These are phyloP conservation scores for Marmota flaviventris DNA, from an alignment of 2,113 vertebrate species.

Conservation along the genomic window DNA sequence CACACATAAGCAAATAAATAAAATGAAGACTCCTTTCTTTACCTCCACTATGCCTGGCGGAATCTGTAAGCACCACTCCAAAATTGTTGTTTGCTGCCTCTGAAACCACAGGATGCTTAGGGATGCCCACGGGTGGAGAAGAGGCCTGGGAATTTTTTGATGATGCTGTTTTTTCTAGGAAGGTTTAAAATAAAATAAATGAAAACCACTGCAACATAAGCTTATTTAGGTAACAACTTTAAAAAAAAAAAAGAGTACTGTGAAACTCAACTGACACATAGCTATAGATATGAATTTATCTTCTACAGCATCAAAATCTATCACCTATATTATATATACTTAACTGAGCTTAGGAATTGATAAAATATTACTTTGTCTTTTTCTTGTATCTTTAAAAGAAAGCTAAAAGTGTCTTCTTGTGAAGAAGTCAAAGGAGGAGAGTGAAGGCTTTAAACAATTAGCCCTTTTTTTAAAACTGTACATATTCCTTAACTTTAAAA, in stretches of 20 bases:
- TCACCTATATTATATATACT: background rate
- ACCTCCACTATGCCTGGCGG: conserved; percentile 94
- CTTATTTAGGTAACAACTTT: background rate
- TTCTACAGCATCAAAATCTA: background rate
- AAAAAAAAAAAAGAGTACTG: background rate
- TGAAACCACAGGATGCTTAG: conserved; percentile 89
- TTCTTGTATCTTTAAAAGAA: conserved; percentile 27
- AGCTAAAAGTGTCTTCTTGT: conserved; percentile 38
- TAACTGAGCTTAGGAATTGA: background rate
- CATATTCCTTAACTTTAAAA: conserved; percentile 41
- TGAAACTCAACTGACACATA: background rate
- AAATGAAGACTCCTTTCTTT: conserved; percentile 47
- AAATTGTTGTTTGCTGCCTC: conserved; percentile 91
- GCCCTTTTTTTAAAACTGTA: conserved; percentile 2
- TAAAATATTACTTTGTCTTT: conserved; percentile 43
- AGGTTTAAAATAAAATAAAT: background rate
- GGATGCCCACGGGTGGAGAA: conserved; percentile 83
- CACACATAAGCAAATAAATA: background rate
- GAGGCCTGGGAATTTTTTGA: conserved; percentile 92
- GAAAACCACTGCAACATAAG: background rate
- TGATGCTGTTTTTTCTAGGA: conserved; percentile 91
- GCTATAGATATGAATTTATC: background rate
- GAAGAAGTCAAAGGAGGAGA: background rate
- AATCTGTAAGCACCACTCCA: conserved; percentile 91
- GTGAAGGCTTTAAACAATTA: background rate